Evolutionary conservation across 2,888 invertebrate genomes (phyloP).

Genomic region (Megamerina dolium): DNA sequence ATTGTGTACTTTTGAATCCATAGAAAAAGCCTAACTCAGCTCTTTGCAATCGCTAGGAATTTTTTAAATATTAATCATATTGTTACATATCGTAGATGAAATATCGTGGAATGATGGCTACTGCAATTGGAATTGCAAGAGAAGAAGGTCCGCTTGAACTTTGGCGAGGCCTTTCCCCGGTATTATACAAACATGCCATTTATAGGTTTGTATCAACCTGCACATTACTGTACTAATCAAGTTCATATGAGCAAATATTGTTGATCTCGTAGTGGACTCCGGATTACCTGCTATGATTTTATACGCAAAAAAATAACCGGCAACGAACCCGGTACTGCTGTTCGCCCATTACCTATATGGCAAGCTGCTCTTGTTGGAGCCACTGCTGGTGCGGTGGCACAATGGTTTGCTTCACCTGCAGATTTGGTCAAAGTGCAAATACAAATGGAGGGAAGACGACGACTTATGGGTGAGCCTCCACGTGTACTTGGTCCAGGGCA

Average conservation of each 20-base stretch:
- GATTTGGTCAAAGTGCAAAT: slow-evolving; percentile 92
- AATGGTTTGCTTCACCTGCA: slow-evolving; percentile 83
- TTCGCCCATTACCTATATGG: slow-evolving; percentile 50
- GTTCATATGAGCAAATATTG: background rate
- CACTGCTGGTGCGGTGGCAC: slow-evolving; percentile 76
- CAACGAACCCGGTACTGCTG: slow-evolving; percentile 44
- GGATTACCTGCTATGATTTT: slow-evolving; percentile 80
- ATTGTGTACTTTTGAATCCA: no score
- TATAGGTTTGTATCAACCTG: slow-evolving; percentile 53
- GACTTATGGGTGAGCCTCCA: slow-evolving; percentile 73
- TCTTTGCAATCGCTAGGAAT: no score
- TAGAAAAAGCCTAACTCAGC: no score
- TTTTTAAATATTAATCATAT: no score
- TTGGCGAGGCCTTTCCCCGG: slow-evolving; percentile 86
- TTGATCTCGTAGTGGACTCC: slow-evolving; percentile 56
- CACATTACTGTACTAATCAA: background rate
- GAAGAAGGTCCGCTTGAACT: slow-evolving; percentile 78
- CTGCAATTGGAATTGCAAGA: slow-evolving; percentile 71
- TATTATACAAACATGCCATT: slow-evolving; percentile 77
- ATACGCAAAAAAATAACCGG: slow-evolving; percentile 59
- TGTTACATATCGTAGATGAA: slow-evolving; percentile 51
- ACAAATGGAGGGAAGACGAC: slow-evolving; percentile 84
- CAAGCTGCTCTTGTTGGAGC: slow-evolving; percentile 69
- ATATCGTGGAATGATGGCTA: slow-evolving; percentile 74
- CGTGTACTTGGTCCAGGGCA: slow-evolving; percentile 70